Percentiles rank a stretch among this genome's conserved stretches.
Conservation (phyloP, 2,113 vertebrate species). For the Eleginops maclovinus region DNA sequence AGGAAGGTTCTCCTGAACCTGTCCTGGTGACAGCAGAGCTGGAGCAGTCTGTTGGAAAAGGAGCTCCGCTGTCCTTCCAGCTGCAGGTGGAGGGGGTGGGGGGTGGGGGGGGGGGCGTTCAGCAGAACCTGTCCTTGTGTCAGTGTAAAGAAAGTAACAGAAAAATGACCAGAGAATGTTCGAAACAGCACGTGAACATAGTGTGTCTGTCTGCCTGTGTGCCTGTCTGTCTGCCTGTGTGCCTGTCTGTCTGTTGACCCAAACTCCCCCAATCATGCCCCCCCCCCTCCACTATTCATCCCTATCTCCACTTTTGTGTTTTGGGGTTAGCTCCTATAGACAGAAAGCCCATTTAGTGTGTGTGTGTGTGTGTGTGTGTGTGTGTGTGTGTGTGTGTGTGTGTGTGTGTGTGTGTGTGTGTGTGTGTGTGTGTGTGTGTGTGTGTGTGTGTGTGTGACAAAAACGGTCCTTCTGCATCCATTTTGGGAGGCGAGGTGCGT, state of each 20-base stretch:
- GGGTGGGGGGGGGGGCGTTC: too few relatives aligned
- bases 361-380: constrained; percentile 18
- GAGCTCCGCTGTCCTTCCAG: too few relatives aligned
- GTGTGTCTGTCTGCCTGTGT: not conserved
- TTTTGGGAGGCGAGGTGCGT: constrained; percentile 68
- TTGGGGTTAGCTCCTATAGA: constrained; percentile 59
- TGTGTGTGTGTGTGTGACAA: constrained; percentile 23
- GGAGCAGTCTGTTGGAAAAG: too few relatives aligned
- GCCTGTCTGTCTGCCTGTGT: not conserved
- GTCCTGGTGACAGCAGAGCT: too few relatives aligned
- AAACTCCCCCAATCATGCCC: constrained; percentile 22
- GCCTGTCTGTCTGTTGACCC: not conserved
- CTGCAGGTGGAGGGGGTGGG: too few relatives aligned
- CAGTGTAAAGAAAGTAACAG: too few relatives aligned
- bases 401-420: constrained; percentile 23
- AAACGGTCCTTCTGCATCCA: constrained; percentile 66
- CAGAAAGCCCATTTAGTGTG: constrained; percentile 63
- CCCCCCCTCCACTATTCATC: constrained; percentile 32
- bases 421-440: constrained; percentile 32
- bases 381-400: constrained; percentile 39
- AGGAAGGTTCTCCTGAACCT: too few relatives aligned
- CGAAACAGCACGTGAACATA: too few relatives aligned
- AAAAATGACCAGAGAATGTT: too few relatives aligned
- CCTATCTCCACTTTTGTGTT: constrained; percentile 40
- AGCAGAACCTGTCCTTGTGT: too few relatives aligned